Base-by-base conservation (phyloP, 1,140 invertebrate genomes). In the Pogonognathellus flavescens region DNA sequence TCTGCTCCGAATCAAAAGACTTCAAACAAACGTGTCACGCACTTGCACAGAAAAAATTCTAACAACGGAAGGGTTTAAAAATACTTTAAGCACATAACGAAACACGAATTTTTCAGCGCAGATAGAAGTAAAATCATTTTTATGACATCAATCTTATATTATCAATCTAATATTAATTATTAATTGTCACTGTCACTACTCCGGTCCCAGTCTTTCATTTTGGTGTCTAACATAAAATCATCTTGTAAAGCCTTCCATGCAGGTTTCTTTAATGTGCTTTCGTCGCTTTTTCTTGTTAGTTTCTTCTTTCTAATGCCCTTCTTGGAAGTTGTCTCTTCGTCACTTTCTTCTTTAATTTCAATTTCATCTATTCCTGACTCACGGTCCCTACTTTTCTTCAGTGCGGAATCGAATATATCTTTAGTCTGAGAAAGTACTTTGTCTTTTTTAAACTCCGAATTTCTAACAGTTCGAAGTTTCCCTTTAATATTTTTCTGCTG, bases 191-290 rank as follows among this genome's bases (percentile, higher is more conserved):
- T 81, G 89, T 95, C 93, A 80, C 76, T 81, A 16, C 55, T 66
- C 91, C 96, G 95, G 90, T 97, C 95, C 96, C 96, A 97, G 91
- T 97, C 95, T 91, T 97, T 97, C 91, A 97, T 93, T 91, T 95
- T 95, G 25, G 95, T 95, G 88, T 95, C 94, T 93, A 96, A 95
- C 93, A 96, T 95, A 90, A 96, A 97, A 90, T 97, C 95, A 89
- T 97, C 95, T 82, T 94, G 93, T 88, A 92, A 92, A 91, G 93
- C 91, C 90, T 91, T 92, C 94, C 94, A 92, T 10, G 88, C 85
- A 18, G 89, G 86, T 62, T 89, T 90, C 66, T 89, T 87, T 18
- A 82, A 83, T 14, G 60, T 80, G 11, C 52, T 14, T 59, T 82
- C 50, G 1, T 50, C 41, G 10, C 52, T 82, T 13, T 5, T 41